Percentiles rank a stretch among this genome's conserved stretches.
Evolutionary conservation across 1,140 invertebrate genomes (phyloP).

Genomic region (Triops cancriformis): DNA sequence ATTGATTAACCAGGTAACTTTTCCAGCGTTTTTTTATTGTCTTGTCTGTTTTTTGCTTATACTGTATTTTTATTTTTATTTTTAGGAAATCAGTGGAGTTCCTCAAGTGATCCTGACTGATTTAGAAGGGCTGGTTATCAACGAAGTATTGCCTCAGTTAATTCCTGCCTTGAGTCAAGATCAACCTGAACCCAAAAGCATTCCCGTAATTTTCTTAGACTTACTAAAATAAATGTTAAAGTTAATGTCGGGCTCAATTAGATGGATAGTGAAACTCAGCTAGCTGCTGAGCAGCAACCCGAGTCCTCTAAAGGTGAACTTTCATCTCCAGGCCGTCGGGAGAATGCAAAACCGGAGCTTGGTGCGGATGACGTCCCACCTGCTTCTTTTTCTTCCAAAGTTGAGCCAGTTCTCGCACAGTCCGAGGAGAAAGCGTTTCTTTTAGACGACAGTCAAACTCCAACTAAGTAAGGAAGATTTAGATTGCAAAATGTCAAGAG

Average conservation of each 20-base stretch:
- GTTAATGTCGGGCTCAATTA: no score
- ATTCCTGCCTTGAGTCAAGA: background rate
- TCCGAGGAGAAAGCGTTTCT: background rate
- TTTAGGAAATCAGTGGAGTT: background rate
- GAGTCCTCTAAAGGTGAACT: no score
- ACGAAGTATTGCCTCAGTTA: background rate
- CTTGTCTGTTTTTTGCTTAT: no score
- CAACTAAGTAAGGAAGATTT: no score
- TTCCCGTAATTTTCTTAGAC: background rate
- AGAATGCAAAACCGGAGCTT: background rate
- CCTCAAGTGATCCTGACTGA: background rate
- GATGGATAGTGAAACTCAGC: no score
- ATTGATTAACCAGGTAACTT: background rate
- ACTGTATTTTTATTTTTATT: background rate
- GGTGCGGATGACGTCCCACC: background rate
- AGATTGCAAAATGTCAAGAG: no score
- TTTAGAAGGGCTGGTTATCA: background rate
- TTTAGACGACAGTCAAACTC: no score
- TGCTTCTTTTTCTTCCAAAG: background rate
- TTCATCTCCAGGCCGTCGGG: no score
- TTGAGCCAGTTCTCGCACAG: background rate
- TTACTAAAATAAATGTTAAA: no score
- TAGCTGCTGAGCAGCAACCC: no score
- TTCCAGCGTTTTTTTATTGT: no score
- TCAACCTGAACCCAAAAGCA: background rate